Base-by-base conservation (phyloP, 2,113 vertebrate species). In the Oncorhynchus masou region DNA sequence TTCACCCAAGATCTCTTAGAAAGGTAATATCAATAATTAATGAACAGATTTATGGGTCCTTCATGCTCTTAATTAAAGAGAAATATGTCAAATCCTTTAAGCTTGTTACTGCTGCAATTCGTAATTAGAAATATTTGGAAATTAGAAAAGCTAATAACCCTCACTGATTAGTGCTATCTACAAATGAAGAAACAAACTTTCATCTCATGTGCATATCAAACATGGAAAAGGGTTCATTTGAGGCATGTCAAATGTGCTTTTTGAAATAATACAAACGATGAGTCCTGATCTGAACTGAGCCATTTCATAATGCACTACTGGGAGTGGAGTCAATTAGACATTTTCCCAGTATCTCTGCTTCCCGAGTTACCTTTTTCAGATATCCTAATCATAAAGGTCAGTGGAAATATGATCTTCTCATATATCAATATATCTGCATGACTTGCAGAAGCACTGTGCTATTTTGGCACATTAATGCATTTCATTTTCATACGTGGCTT, bases 341-440 rank as follows among this genome's bases (percentile, higher is more conserved):
- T 87, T 87, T 86, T 68, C 68, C 75, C 71, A 85, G 83, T 81
- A 62, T 85, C 89, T 88, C 81, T 81, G 73, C 83, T 81, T 82
- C 75, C 75, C 74, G 78, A 71, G 87, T 88, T 68, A 71, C 71
- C 76, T 74, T n/a, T 81, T 59, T 75, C 68, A 70, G 29, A 19
- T 70, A 70, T 70, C 79, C 75, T 79, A 81, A 85, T 85, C 83
- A 82, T 81, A 84, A 89, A 89, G 85, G 83, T 87, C 78, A 81
- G 22, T 70, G 74, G 70, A 31, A 27, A 71, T 75, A 80, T 87
- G 83, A 77, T 74, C 79, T 70, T 81, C 51, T 49, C 86, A 81
- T 74, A 73, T 76, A 88, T 90, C 88, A 82, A 86, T 87, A 81
- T 64, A 68, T 82, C 76, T 80, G 81, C 85, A 82, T 89, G 88